Percentiles rank a stretch among this genome's conserved stretches.
phyloP scores from a whole-genome alignment of 64 coral and sea anemone genomes.

The Stichodactyla mertensii region DNA sequence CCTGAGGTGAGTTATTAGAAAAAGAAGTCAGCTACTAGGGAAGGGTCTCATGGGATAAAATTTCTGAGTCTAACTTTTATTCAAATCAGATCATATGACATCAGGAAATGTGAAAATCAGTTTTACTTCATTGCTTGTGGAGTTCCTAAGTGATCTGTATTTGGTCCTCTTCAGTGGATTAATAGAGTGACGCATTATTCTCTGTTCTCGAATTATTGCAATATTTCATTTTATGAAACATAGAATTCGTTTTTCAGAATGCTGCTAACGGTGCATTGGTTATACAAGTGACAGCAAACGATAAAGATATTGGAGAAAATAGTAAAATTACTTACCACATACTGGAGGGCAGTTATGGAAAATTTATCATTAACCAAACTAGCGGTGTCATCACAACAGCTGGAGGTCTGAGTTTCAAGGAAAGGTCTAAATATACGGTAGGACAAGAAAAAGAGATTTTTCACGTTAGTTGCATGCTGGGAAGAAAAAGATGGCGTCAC shows the following conservation, averaged over 20 bases:
- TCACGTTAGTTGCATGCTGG: no score
- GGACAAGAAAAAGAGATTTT: not conserved
- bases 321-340: slow-evolving; percentile 53
- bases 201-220: no score
- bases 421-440: slow-evolving; percentile 28
- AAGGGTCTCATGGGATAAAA: no score
- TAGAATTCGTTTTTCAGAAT: slow-evolving; percentile 27
- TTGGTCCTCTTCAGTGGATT: no score
- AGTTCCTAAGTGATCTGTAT: no score
- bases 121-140: not conserved
- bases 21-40: no score
- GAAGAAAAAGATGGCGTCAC: not conserved
- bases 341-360: slow-evolving; percentile 40
- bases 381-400: slow-evolving; percentile 57
- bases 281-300: slow-evolving; percentile 40
- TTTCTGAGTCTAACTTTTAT: no score
- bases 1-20: slow-evolving; percentile 36
- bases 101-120: no score
- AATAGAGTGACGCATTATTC: no score
- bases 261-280: slow-evolving; percentile 34
- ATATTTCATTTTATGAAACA: no score
- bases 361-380: slow-evolving; percentile 47
- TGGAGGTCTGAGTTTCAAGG: slow-evolving; percentile 27
- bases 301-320: slow-evolving; percentile 48
- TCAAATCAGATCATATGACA: no score